Evolutionary conservation across 1,140 invertebrate species (phyloP).

Genomic region (Triops longicaudatus): DNA sequence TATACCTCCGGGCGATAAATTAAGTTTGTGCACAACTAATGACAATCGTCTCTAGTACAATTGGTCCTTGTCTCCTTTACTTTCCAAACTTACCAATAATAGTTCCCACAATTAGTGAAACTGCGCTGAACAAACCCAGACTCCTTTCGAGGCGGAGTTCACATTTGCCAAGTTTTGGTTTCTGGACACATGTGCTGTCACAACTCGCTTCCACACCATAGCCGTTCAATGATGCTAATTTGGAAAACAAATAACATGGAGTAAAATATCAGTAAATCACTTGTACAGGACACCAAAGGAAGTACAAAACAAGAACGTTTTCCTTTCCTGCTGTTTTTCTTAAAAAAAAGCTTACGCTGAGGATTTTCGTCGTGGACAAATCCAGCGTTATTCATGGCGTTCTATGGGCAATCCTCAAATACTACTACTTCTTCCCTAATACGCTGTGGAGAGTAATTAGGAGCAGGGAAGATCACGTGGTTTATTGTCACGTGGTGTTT

Average conservation of each 20-base stretch:
- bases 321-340: no score
- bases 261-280: neutral
- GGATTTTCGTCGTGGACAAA: neutral
- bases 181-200: neutral
- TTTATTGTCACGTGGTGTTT: neutral
- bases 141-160: neutral
- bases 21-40: no score
- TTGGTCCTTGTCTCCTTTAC: no score
- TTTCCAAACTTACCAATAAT: constrained; percentile 33
- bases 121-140: constrained; percentile 36
- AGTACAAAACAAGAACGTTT: no score
- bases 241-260: neutral
- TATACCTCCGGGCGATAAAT: no score
- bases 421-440: neutral
- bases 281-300: neutral
- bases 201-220: neutral
- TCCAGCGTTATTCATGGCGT: neutral
- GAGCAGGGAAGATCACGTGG: neutral
- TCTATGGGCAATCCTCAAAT: neutral
- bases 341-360: neutral
- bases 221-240: neutral
- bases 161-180: neutral
- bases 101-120: constrained; percentile 35
- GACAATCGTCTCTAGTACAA: no score
- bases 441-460: neutral